Evolutionary conservation across 2,797 vertebrate genomes (phyloP).

Genomic region (Discoglossus pictus): DNA sequence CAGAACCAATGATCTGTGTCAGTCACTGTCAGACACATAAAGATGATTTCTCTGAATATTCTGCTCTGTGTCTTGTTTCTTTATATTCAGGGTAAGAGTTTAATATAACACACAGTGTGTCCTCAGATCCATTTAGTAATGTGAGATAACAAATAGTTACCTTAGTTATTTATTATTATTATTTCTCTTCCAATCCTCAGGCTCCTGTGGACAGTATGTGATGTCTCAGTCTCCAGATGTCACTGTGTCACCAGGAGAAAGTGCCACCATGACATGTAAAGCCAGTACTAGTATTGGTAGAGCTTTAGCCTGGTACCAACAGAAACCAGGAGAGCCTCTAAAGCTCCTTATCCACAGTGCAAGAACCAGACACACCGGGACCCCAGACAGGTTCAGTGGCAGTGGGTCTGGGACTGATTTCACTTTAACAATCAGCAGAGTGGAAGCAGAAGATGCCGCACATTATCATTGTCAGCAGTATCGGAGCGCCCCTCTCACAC

Average conservation of each 20-base stretch:
- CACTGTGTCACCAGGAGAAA: not conserved
- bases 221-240: conserved; percentile 15
- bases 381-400: conserved; percentile 7
- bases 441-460: conserved; percentile 23
- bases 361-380: not conserved
- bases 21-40: not conserved
- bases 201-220: conserved; percentile 13
- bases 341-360: not conserved
- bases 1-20: too few relatives aligned
- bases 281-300: not conserved
- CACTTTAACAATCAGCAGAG: conserved; percentile 10
- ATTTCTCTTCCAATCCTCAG: conserved; percentile 6
- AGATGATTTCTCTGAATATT: conserved; percentile 13
- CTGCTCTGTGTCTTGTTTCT: too few relatives aligned
- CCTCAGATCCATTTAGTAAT: conserved; percentile 1
- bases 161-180: too few relatives aligned
- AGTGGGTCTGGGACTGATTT: conserved; percentile 27
- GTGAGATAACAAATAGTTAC: too few relatives aligned
- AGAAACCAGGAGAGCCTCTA: not conserved
- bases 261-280: not conserved
- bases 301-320: not conserved
- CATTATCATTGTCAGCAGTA: conserved; percentile 33
- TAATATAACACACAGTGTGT: too few relatives aligned
- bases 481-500: rapidly evolving
- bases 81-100: too few relatives aligned